Base-by-base conservation (phyloP, 2,113 vertebrate species). In the Genyomyrus donnyi region DNA sequence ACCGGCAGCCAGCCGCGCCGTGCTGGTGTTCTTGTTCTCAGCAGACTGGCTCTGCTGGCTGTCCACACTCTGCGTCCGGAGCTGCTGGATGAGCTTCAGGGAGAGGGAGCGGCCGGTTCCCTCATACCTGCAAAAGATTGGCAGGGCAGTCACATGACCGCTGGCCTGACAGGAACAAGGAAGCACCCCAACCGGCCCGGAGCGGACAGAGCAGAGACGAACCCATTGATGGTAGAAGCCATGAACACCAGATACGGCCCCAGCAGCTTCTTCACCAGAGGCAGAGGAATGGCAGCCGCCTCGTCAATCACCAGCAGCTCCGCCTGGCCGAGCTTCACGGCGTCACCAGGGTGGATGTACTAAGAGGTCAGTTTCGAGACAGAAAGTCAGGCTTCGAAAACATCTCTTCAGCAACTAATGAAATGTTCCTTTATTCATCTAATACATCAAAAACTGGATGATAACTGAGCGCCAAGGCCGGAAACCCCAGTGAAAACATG, bases 201-300 rank as follows among this genome's bases (percentile, higher is more conserved):
- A 35, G n/a, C 3, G 10, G 35, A 17, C 49, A 6, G 19, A 24
- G 21, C 19, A 48, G 42, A n/a, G 8, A 91, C 96, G 93, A 89
- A 99, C 98, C 98, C 98, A 0, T 99, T 99, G 94, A 99, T 98
- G 50, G 98, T 99, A 77, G 98, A 99, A 39, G 98, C 97, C 98
- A 99, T 98, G 94, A 99, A 99, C 31, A 99, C 97, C 42, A 99
- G 97, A 84, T 99, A 99, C 8, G 98, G 98, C 0, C 98, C 98
- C 2, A 99, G 95, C 4, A 99, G 95, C 17, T 94, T 98, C 93
- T 99, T 99, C 85, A 99, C 98, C 85, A 99, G 94, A 1, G 98
- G 98, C 0, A 99, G 95, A 3, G 98, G 98, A 77, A 99, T 99
- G 91, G 98, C 98, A 0, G 98, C 98, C 3, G 98, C 98, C 92